Base-by-base conservation (phyloP, 2,797 vertebrate species). In the Anguilla megastoma region DNA sequence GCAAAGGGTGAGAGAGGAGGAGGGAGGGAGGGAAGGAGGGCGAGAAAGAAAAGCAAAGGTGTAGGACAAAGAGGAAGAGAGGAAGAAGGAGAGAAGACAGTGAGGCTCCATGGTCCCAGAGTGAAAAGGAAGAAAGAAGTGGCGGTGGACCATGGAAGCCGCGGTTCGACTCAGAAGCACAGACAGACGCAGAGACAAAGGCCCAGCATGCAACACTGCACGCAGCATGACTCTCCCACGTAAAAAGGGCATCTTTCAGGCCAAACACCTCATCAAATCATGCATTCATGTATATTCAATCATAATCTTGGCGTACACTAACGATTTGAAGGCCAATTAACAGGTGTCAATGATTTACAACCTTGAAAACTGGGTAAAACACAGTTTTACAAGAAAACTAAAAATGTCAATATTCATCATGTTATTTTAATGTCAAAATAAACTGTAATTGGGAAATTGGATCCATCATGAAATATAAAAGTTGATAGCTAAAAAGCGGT, bases 1-100 rank as follows among this genome's bases (percentile, higher is more conserved):
- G 96, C 97, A 96, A 95, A 96, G 95, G 95, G 91, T 84, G 69
- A 63, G 45, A 86, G 60, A 85, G 63, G 27, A 41, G 86, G 41
- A 86, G 66, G 60, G 56, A 86, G 80, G 80, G 82, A 41, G 83
- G 86, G 50, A 88, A 63, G 74, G 63, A 21, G 2, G 27, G 94
- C 95, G 90, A 92, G 12, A 74, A 88, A 91, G 58, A 91, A 96
- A 92, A 94, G 97, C 93, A 95, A 69, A 66, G n/a, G 63, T 69
- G n/a, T n/a, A 69, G 63, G 63, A 69, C 63, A 69, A 27, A 27
- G 95, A 92, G 91, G 89, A 91, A 92, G 83, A 91, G 30, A 86
- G 89, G 91, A 89, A 91, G 85, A 89, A 30, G 86, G 84, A 87
- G 83, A 92, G 89, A 92, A 87, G 89, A 93, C 82, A 88, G 33